Evolutionary conservation across 2,113 vertebrate species (phyloP), one percentile per base, ranked within the genome.

Genomic region (Phaetusa simplex): DNA sequence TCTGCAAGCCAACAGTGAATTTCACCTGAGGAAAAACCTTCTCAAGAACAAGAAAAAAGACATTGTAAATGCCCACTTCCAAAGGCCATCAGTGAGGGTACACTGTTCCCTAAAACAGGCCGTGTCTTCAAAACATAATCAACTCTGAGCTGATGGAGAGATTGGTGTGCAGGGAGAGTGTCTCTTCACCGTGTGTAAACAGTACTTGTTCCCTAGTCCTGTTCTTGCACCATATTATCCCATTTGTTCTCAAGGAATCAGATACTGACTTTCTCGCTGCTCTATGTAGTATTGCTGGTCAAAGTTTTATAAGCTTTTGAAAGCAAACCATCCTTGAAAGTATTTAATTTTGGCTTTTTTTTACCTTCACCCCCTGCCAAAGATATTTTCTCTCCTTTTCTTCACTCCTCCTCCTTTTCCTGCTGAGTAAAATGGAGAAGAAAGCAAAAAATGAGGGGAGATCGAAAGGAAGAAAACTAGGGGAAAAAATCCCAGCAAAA

Each of bases 81-180:
- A 47, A 32, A 79, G 27, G n/a, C 32, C 5, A 3, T 64, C 7
- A 8, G 14, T 56, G 53, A 83, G 24, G 19, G 38, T 8, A 30
- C 3, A 2, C 5, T 70, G 38, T 43, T 82, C 24, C 45, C 40
- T 72, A 58, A 90, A 92, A 9, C 10, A n/a, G 24, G 5, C 45
- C 0, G 0, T 27, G 8, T 77, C 42, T 86, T 90, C 42, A 77
- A 47, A 80, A 55, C 5, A 3, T 72, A 11, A 30, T 64, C 32
- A 40, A 4, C 18, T 78, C 55, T 67, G 15, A 76, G 36, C 34
- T 86, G 32, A 9, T 72, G 73, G 52, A 61, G 53, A 64, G 34
- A 26, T 52, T 84, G 52, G n/a, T 7, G 5, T 6, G 11, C 30
- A 42, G 34, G 21, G 14, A 18, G 30, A 17, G 23, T 34, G 8